phyloP scores from a whole-genome alignment of 1,140 invertebrate genomes.

The Prorops nasuta region DNA sequence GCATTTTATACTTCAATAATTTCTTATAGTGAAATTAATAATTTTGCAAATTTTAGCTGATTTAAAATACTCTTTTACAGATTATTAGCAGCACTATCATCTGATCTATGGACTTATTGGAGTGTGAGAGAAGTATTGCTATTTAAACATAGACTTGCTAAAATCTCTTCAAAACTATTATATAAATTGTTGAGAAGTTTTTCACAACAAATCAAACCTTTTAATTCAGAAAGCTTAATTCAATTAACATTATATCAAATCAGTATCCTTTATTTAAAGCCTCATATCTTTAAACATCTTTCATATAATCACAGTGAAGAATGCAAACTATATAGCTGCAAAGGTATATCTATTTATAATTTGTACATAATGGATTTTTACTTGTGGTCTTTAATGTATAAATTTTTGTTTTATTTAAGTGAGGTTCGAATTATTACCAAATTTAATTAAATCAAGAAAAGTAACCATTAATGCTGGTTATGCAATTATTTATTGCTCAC shows the following conservation, averaged over 20 bases:
- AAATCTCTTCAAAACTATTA: slow-evolving; percentile 36
- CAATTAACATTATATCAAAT: slow-evolving; percentile 28
- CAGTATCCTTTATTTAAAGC: slow-evolving; percentile 30
- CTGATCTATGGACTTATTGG: slow-evolving; percentile 41
- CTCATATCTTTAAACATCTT: slow-evolving; percentile 40
- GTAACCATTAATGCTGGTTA: slow-evolving; percentile 56
- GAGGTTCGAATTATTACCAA: slow-evolving; percentile 55
- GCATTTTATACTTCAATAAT: neutral
- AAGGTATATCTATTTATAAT: slow-evolving; percentile 38
- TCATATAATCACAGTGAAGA: slow-evolving; percentile 25
- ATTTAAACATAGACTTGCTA: slow-evolving; percentile 39
- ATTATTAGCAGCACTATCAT: slow-evolving; percentile 36
- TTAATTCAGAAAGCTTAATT: slow-evolving; percentile 18
- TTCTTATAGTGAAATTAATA: slow-evolving; percentile 11
- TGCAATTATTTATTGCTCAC: slow-evolving; percentile 57
- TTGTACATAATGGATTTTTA: slow-evolving; percentile 33
- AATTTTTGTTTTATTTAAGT: slow-evolving; percentile 44
- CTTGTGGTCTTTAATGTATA: slow-evolving; percentile 21
- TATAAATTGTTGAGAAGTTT: slow-evolving; percentile 42
- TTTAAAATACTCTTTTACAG: slow-evolving; percentile 26
- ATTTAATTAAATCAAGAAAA: slow-evolving; percentile 54
- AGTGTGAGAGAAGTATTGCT: slow-evolving; percentile 38
- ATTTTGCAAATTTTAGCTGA: slow-evolving; percentile 5
- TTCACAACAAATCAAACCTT: slow-evolving; percentile 24
- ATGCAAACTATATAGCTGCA: slow-evolving; percentile 30